These are phyloP conservation scores for Stegostoma tigrinum DNA, from an alignment of 2,113 vertebrate genomes.

Conservation along the genomic window DNA sequence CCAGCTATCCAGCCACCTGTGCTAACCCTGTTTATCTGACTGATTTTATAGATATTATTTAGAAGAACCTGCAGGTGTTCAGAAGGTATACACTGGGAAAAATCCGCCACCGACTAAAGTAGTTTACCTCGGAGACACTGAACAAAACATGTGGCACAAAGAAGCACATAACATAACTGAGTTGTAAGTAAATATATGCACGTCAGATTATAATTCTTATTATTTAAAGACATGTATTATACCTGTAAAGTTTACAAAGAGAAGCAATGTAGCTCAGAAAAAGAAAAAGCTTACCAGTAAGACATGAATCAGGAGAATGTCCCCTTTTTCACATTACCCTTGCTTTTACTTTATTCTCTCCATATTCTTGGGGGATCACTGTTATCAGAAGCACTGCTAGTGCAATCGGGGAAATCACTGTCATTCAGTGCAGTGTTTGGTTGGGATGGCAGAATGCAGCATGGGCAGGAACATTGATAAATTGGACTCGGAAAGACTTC, in stretches of 20 bases:
- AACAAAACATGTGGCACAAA: slow-evolving; percentile 81
- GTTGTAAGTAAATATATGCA: slow-evolving; percentile 61
- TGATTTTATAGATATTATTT: slow-evolving; percentile 67
- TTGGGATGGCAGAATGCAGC: neutral
- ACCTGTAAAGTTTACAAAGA: neutral
- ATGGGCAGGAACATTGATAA: neutral
- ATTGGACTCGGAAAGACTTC: neutral
- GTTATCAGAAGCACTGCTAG: neutral
- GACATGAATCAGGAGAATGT: neutral
- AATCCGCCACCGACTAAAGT: slow-evolving; percentile 73
- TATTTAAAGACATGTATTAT: neutral
- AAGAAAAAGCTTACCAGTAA: neutral
- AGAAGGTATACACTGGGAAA: slow-evolving; percentile 67
- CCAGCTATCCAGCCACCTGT: too few species aligned
- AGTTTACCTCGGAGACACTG: slow-evolving; percentile 70
- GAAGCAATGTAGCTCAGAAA: neutral
- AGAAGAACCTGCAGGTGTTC: slow-evolving; percentile 73
- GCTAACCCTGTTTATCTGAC: neutral
- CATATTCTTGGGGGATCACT: neutral
- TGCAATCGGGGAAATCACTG: neutral
- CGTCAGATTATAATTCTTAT: neutral
- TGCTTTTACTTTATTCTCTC: neutral
- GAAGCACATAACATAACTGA: slow-evolving; percentile 85
- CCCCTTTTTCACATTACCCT: neutral
- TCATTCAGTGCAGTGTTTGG: neutral